Base-by-base conservation (phyloP, 2,888 invertebrate species). In the Lucinisca nassula region DNA sequence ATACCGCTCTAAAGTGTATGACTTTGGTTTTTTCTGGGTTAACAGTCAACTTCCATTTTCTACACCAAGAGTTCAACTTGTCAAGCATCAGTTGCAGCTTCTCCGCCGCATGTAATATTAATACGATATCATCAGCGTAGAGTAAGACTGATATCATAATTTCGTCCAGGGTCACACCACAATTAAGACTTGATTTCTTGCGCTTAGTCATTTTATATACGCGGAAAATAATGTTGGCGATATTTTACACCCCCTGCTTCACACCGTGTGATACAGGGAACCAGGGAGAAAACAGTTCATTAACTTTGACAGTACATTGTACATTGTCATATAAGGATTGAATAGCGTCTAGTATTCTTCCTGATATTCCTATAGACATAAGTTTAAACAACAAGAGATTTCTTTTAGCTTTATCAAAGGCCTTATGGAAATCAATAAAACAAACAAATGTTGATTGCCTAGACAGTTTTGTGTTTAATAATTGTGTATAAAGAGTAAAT, bases 41-140 rank as follows among this genome's bases (percentile, higher is more conserved):
- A 21, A 85, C 30, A 14, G 24, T 14, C 24, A 83, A 10, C 14
- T 79, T 49, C 82, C 76, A 82, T 30, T 72, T 67, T 24, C 27
- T 61, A 40, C 82, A 82, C 82, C 83, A 86, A 10, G 45, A 21
- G 30, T 27, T 14, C 3, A 83, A n/a, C 35, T 49, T 76, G 55
- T 74, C 27, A 27, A 83, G 27, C 79, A 79, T 75, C 4, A 35
- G n/a, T 37, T 83, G 82, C 1, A 86, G 37, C 6, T 37, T 24
- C 21, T 75, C 79, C 8, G 24, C 27, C 12, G 38, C 58, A 8
- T 61, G 30, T 3, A 87, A 37, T n/a, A n/a, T n/a, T 12, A 87
- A 45, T 0, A 74, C 76, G 77, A 88, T 82, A 73, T 82, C 82
- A 38, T 85, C 88, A 0, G 82, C 85, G 49, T 85, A 88, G 6